phyloP scores from a whole-genome alignment of 2,113 vertebrate species.

The Fregata magnificens region DNA sequence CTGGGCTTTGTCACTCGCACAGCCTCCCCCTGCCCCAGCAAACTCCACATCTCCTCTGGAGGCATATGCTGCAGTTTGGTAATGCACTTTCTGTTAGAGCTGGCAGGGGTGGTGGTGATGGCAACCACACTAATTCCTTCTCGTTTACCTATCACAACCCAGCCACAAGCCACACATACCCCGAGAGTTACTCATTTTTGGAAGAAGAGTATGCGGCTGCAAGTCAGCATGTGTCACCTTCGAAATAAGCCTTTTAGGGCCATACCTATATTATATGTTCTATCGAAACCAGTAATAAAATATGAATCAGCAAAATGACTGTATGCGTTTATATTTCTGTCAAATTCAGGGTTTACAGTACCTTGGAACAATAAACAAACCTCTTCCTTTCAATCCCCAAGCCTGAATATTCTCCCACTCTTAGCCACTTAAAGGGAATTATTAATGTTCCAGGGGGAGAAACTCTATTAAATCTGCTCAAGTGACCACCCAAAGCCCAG shows the following conservation, averaged over 20 bases:
- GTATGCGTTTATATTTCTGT: background rate
- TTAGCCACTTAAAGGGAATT: background rate
- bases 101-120: background rate
- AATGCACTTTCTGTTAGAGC: background rate
- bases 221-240: slow-evolving; percentile 26
- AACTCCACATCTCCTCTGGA: background rate
- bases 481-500: background rate
- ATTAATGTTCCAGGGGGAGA: background rate
- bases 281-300: slow-evolving; percentile 25
- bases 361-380: slow-evolving; percentile 40
- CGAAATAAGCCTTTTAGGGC: slow-evolving; percentile 9
- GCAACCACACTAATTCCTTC: background rate
- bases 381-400: slow-evolving; percentile 5
- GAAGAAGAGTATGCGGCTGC: background rate
- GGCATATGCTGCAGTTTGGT: accelerated
- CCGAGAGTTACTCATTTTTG: background rate
- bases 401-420: background rate
- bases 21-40: background rate
- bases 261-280: background rate
- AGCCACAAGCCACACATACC: background rate
- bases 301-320: slow-evolving; percentile 12
- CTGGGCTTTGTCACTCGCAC: background rate
- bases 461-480: background rate
- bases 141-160: background rate
- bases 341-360: background rate